Evolutionary conservation across 2,888 invertebrate species (phyloP), one percentile per base, ranked within the genome.

Genomic region (Microplitis manilae): DNA sequence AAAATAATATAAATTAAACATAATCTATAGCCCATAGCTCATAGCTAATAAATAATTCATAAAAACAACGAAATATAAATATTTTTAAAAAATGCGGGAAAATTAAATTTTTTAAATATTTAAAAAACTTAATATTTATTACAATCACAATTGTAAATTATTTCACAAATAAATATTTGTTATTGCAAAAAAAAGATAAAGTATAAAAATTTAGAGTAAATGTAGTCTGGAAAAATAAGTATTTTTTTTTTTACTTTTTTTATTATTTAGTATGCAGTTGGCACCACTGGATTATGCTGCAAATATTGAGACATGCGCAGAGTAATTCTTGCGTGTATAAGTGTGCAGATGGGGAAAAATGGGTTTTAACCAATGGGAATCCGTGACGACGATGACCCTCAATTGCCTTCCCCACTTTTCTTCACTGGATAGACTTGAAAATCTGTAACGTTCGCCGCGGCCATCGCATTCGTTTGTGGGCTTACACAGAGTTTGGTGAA

Each of bases 371-470:
- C 87, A 87, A 87, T 87, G 74, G 62, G 41, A 71, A 13, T 41
- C 60, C 59, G 7, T 15, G 73, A n/a, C 40, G 64, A 72, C 65
- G 68, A 68, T 79, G 75, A 80, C 81, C 84, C 80, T 75, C 81
- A 73, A 68, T 73, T 30, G 30, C 69, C 80, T 82, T 84, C 84
- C 85, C 81, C 83, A 13, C 77, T 67, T 73, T 39, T 71, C 80
- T 41, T 70, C 65, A 68, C 9, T 50, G 13, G 50, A 50, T 69
- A 84, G 84, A 85, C 88, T 88, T 88, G 87, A 88, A 88, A 88
- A 87, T 88, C 87, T 86, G 85, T 87, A 88, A 88, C 88, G 85
- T 85, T 85, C 86, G 84, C 85, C 83, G 83, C 82, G 84, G 80
- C 84, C 84, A 79, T 80, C 86, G 86, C 87, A 85, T 86, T 88